Evolutionary conservation across 1,140 invertebrate genomes (phyloP).

Genomic region (Drosophila miranda): DNA sequence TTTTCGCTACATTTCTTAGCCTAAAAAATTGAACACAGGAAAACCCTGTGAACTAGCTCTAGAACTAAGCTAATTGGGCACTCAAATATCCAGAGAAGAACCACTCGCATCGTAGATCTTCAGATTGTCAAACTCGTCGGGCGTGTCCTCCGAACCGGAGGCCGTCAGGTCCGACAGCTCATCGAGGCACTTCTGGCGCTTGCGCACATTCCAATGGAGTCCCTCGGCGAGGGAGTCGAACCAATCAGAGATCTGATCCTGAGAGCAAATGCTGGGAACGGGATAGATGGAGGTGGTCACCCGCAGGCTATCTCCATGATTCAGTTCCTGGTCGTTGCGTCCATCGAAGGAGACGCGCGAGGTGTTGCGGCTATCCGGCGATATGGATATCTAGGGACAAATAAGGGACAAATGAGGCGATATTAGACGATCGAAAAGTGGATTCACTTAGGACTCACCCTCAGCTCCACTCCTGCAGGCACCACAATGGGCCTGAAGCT

Average conservation of each 20-base stretch:
- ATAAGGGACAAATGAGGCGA: neutral
- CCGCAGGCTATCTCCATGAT: conserved; percentile 95
- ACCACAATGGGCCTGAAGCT: conserved; percentile 98
- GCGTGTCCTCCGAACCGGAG: conserved; percentile 90
- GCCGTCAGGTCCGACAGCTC: conserved; percentile 92
- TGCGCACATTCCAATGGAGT: conserved; percentile 98
- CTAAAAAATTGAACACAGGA: too few relatives aligned
- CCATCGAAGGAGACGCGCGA: conserved; percentile 99
- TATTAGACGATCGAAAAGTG: conserved; percentile 6
- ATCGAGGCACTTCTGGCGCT: conserved; percentile 94
- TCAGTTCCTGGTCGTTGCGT: conserved; percentile 94
- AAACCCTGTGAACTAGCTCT: conserved; percentile 46
- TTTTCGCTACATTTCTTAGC: conserved; percentile 44
- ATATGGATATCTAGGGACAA: conserved; percentile 92
- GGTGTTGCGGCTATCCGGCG: conserved; percentile 95
- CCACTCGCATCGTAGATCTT: conserved; percentile 59
- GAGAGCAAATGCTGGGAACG: conserved; percentile 96
- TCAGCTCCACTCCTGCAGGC: conserved; percentile 97
- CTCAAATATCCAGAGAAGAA: conserved; percentile 20
- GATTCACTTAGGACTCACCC: conserved; percentile 84
- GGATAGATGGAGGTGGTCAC: conserved; percentile 98
- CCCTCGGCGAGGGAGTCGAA: conserved; percentile 97
- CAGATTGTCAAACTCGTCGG: conserved; percentile 87
- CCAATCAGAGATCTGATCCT: conserved; percentile 98
- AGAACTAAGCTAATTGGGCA: conserved; percentile 55